phyloP scores from a whole-genome alignment of 2,888 invertebrate species.

The Amiota minor region DNA sequence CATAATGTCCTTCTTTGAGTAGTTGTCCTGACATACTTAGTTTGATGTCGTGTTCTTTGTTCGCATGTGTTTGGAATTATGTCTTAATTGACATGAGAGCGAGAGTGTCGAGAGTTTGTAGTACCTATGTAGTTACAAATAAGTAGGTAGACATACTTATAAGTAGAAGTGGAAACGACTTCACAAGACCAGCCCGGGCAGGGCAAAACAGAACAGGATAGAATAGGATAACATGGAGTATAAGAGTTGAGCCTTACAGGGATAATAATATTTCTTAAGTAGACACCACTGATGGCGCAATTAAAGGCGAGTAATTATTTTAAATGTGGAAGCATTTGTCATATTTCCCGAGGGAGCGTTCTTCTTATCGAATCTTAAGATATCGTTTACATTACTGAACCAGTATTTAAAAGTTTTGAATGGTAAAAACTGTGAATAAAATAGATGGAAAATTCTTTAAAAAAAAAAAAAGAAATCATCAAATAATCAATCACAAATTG shows the following conservation, averaged over 20 bases:
- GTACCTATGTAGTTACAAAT: slow-evolving; percentile 32
- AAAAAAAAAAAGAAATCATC: too few species aligned
- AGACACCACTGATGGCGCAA: slow-evolving; percentile 67
- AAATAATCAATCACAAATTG: too few species aligned
- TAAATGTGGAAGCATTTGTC: slow-evolving; percentile 64
- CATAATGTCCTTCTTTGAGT: slow-evolving; percentile 15
- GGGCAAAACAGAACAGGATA: too few species aligned
- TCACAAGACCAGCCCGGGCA: too few species aligned
- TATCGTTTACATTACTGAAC: too few species aligned
- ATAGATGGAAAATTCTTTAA: too few species aligned
- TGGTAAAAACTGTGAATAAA: too few species aligned
- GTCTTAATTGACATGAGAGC: slow-evolving; percentile 63
- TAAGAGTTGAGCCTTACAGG: slow-evolving; percentile 33
- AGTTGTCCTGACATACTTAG: neutral
- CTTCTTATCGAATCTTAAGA: neutral
- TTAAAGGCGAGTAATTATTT: slow-evolving; percentile 67
- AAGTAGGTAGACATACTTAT: slow-evolving; percentile 20
- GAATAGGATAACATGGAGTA: too few species aligned
- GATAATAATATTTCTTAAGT: slow-evolving; percentile 62
- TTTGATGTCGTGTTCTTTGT: neutral
- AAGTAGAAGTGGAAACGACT: neutral
- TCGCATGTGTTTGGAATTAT: slow-evolving; percentile 52
- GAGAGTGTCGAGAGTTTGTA: slow-evolving; percentile 36
- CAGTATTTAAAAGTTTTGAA: too few species aligned
- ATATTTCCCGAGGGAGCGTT: slow-evolving; percentile 36